Evolutionary conservation across 2,888 invertebrate genomes (phyloP).

Genomic region (Blomia tropicalis): DNA sequence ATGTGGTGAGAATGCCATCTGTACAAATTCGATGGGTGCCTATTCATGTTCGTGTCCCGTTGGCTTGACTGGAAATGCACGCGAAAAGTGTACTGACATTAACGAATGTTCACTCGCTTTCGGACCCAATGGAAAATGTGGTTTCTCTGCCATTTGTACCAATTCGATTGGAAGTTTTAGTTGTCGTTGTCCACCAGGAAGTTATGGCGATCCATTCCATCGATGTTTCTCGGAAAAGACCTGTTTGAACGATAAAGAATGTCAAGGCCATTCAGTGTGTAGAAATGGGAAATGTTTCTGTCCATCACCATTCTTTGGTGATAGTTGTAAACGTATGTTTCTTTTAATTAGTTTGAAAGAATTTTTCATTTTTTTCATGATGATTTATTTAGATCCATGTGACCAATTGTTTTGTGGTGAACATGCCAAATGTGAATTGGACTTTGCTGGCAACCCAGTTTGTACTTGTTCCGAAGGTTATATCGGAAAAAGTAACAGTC

Average conservation of each 20-base stretch:
- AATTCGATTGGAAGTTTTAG: conserved; percentile 63
- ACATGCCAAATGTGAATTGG: conserved; percentile 72
- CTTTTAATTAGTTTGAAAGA: not conserved
- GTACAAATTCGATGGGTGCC: conserved; percentile 58
- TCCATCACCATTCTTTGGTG: conserved; percentile 75
- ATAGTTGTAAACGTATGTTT: conserved; percentile 69
- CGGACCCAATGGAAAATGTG: conserved; percentile 43
- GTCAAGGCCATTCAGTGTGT: conserved; percentile 76
- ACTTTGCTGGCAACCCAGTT: conserved; percentile 56
- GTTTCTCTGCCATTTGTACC: conserved; percentile 55
- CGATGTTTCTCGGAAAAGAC: conserved; percentile 36
- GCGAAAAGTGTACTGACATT: conserved; percentile 46
- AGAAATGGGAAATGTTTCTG: conserved; percentile 66
- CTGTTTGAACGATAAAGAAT: conserved; percentile 56
- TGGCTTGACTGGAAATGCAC: conserved; percentile 57
- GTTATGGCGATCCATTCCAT: conserved; percentile 35
- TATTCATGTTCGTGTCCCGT: conserved; percentile 64
- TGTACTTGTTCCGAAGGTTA: conserved; percentile 69
- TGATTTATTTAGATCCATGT: conserved; percentile 59
- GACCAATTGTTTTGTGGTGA: conserved; percentile 66
- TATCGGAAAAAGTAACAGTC: conserved; percentile 45
- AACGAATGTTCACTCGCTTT: conserved; percentile 30
- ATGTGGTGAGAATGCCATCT: conserved; percentile 66
- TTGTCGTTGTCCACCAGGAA: conserved; percentile 62
- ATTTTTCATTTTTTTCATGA: not conserved